Evolutionary conservation across 1,140 invertebrate genomes (phyloP), one percentile per base, ranked within the genome.

Genomic region (Drosophila lini): DNA sequence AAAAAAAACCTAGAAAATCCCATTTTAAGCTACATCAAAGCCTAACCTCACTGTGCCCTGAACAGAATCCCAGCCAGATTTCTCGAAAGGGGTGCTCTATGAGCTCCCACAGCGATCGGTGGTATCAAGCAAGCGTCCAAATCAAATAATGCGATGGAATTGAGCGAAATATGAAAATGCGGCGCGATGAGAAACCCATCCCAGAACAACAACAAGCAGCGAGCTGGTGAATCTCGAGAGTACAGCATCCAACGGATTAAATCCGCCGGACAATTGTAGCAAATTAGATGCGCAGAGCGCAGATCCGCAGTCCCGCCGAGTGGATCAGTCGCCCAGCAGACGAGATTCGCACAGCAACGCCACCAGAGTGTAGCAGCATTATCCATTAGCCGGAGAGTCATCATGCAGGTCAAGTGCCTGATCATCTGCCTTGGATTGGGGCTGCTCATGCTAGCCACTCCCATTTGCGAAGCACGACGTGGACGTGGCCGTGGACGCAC

Each of bases 401-500:
- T 88, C 65, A 92, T 92, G 91, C 86, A 90, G 81, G 47, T 65
- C 16, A 92, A 86, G 70, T 62, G 86, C 45, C 61, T 91, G 59
- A 44, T 81, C 15, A 75, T 92, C 60, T 89, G 80, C 44, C 45
- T 92, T 16, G 76, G 80, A 53, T 67, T 86, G 67, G 84, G 70
- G 52, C 74, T 92, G 31, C 65, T 92, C 5, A 75, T 92, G 60
- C 73, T 92, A 16, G 77, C 91, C 90, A 53, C 74, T 82, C 58
- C 91, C 81, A 63, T 64, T 88, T 71, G 80, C 60, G 63, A 78
- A 93, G 92, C 91, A 11, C 90, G 96, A 31, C 93, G 96, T 88
- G 95, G 94, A 16, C 93, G 96, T 63, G 93, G 93, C 11, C 93
- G 95, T 74, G 93, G 94, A 44, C 94, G 95, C 76, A 95, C 95